Evolutionary conservation across 2,113 vertebrate species (phyloP), one percentile per base, ranked within the genome.

Genomic region (Tupaia chinensis): DNA sequence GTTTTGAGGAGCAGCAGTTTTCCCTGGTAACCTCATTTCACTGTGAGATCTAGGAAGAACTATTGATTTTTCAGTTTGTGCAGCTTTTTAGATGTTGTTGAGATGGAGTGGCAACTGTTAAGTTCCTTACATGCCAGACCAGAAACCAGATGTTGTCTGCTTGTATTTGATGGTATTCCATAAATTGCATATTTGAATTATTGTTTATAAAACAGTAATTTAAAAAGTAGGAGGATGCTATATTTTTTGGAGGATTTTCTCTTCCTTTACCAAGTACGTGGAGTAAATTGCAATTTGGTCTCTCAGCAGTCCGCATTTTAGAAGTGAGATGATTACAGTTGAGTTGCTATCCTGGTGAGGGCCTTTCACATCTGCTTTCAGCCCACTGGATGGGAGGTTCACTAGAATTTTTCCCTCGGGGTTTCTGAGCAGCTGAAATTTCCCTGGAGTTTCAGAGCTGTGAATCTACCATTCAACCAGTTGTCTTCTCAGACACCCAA

Each of bases 361-460:
- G 0, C 0, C 2, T 73, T 6, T 22, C 0, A 29, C 16, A 78
- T 66, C 27, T 58, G 27, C 11, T 61, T 86, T 27, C 10, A 22
- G 8, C 8, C 23, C 0, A 3, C 53, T 1, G 32, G 1, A 4
- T 29, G 10, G 19, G 3, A 65, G 5, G 9, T 1, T 63, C 12
- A 1, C 2, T 12, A 53, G 20, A 17, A 5, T 1, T 2, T 61
- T 54, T 54, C 11, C 20, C 0, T 0, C n/a, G 8, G 15, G 20
- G 4, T 66, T 22, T 44, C 22, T 58, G 63, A 70, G 15, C 14
- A 9, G 20, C 0, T 3, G 68, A 34, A 34, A 8, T 69, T 69
- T 10, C 27, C 17, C 29, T 69, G 0, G 2, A 15, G 4, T n/a
- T 29, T 73, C 7, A 23, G 10, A 3, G 20, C 8, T 58, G 3